A percentile compares a stretch with the other conserved stretches of the same genome.
phyloP scores from a whole-genome alignment of 2,888 invertebrate genomes.

The Netelia virgata region DNA sequence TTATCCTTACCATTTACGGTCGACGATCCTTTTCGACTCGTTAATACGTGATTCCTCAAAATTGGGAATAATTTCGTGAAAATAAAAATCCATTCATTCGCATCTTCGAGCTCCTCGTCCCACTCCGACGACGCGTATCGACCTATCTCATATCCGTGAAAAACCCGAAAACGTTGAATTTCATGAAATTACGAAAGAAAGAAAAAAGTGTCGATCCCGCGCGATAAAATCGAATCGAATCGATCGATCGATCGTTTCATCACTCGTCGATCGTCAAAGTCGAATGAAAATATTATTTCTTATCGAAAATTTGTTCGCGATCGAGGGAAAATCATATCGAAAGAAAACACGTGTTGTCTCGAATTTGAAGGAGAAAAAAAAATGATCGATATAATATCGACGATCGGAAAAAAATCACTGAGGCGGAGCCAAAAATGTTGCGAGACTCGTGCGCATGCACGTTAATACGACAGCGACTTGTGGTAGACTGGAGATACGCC shows the following conservation, averaged over 20 bases:
- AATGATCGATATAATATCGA: background rate
- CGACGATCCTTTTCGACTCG: constrained; percentile 32
- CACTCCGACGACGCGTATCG: constrained; percentile 50
- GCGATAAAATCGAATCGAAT: background rate
- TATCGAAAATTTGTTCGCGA: background rate
- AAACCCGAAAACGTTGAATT: constrained; percentile 11
- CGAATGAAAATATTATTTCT: constrained; percentile 1
- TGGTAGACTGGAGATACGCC: constrained; percentile 73
- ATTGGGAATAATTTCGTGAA: constrained; percentile 60
- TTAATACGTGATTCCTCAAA: constrained; percentile 42
- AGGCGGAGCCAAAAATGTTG: background rate
- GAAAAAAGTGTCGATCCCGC: background rate
- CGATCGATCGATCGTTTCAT: background rate
- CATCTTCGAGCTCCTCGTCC: constrained; percentile 50
- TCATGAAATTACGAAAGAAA: background rate
- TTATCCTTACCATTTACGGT: constrained; percentile 53
- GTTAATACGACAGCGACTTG: constrained; percentile 48
- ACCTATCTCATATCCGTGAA: constrained; percentile 50
- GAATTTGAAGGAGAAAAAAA: background rate
- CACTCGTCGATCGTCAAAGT: constrained; percentile 13
- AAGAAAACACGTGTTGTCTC: background rate
- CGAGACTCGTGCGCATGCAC: constrained; percentile 23
- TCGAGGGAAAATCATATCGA: background rate
- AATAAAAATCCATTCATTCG: constrained; percentile 57
- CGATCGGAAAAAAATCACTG: background rate